These are phyloP conservation scores for Cylindroiulus punctatus DNA, from an alignment of 2,888 invertebrate species.

Conservation along the genomic window DNA sequence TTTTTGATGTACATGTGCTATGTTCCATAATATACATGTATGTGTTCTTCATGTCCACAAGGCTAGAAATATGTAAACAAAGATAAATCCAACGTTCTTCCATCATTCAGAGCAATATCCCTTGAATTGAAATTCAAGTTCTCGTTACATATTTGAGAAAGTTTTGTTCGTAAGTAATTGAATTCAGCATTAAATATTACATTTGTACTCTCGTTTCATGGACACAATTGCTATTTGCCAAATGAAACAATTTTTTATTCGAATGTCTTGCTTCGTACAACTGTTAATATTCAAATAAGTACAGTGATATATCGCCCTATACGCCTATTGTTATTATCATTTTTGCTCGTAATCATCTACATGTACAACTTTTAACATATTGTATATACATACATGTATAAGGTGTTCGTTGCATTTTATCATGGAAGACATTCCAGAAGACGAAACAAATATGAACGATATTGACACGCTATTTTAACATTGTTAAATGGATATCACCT, in stretches of 20 bases:
- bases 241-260: conserved; percentile 26
- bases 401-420: conserved; percentile 9
- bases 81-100: conserved; percentile 29
- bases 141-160: not conserved
- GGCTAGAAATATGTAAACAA: not conserved
- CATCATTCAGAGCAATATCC: conserved; percentile 10
- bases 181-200: conserved; percentile 34
- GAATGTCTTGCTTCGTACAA: not conserved
- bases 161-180: not conserved
- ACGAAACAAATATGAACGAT: not conserved
- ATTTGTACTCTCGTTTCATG: conserved; percentile 16
- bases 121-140: not conserved
- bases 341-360: not conserved
- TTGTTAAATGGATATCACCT: not conserved
- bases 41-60: not conserved
- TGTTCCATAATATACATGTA: not conserved
- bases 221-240: conserved; percentile 25
- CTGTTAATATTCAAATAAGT: conserved; percentile 29
- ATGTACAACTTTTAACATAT: not conserved
- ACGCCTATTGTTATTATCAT: conserved; percentile 12
- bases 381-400: conserved; percentile 2
- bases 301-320: conserved; percentile 29
- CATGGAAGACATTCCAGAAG: not conserved
- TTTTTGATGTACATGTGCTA: not conserved
- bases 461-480: not conserved